Percentiles rank a stretch among this genome's conserved stretches.
Conservation (phyloP, 2,888 invertebrate species). For the Vandiemenella viatica region DNA sequence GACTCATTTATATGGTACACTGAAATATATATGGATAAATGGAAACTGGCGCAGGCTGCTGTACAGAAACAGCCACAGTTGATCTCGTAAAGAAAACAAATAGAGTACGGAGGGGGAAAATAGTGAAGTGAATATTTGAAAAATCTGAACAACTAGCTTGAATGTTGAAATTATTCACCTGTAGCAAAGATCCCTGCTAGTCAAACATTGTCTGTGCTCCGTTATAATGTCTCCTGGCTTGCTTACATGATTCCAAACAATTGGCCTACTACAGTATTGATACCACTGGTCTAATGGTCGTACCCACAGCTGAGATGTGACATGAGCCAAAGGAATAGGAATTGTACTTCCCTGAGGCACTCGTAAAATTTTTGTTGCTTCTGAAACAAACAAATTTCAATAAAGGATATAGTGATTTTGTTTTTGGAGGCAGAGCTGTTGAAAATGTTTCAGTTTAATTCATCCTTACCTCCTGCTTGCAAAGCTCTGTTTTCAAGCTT, state of each 20-base stretch:
- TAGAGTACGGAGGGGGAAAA: no score
- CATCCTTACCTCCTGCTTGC: not conserved
- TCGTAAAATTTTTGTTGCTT: not conserved
- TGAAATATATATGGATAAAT: no score
- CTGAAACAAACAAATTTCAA: not conserved
- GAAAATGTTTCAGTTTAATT: no score
- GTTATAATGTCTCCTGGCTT: constrained; percentile 29
- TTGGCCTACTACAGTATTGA: constrained; percentile 33
- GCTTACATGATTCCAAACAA: constrained; percentile 44
- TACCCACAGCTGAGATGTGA: constrained; percentile 56
- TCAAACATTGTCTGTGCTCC: constrained; percentile 31
- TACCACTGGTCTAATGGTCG: constrained; percentile 41
- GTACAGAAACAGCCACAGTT: no score
- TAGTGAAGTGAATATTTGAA: no score
- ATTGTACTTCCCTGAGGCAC: constrained; percentile 20
- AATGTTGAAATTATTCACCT: no score
- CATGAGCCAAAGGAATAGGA: constrained; percentile 63
- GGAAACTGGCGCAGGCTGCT: no score
- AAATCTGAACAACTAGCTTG: no score
- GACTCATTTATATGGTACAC: no score
- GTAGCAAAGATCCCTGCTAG: constrained; percentile 30
- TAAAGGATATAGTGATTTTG: no score
- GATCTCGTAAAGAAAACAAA: no score
- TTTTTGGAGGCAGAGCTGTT: no score
- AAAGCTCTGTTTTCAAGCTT: constrained; percentile 44